phyloP scores from a whole-genome alignment of 2,797 vertebrate genomes.

The Macroramphosus scolopax region DNA sequence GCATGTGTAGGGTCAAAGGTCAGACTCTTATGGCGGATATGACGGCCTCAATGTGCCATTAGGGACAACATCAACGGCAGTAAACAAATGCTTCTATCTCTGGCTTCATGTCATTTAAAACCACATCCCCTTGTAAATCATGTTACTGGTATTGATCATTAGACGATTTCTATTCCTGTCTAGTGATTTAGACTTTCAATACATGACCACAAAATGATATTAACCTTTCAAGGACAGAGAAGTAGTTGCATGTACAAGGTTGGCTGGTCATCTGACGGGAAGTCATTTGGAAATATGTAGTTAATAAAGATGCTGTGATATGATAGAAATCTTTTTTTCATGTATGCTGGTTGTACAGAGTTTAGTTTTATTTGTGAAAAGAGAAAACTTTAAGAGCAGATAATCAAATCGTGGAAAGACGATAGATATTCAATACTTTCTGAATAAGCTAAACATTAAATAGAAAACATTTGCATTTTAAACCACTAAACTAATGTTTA shows the following conservation, averaged over 20 bases:
- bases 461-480: not conserved
- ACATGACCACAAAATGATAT: slow-evolving; percentile 9
- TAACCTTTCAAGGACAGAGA: not conserved
- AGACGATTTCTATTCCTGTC: slow-evolving; percentile 15
- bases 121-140: slow-evolving; percentile 30
- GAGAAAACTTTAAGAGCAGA: no score
- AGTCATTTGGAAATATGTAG: no score
- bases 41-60: not conserved
- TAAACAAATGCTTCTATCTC: slow-evolving; percentile 17
- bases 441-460: not conserved
- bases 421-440: not conserved
- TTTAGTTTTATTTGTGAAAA: no score
- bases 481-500: not conserved
- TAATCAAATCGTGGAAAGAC: no score
- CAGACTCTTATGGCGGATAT: not conserved
- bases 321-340: no score
- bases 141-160: slow-evolving; percentile 20
- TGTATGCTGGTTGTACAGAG: no score
- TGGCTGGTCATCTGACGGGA: no score
- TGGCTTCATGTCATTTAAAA: slow-evolving; percentile 9
- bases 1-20: slow-evolving; percentile 9
- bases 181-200: slow-evolving; percentile 11
- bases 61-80: slow-evolving; percentile 1
- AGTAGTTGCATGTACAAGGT: not conserved
- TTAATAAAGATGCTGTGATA: no score